These are phyloP conservation scores for Hemibagrus guttatus DNA, from an alignment of 2,797 vertebrate species.

Conservation along the genomic window DNA sequence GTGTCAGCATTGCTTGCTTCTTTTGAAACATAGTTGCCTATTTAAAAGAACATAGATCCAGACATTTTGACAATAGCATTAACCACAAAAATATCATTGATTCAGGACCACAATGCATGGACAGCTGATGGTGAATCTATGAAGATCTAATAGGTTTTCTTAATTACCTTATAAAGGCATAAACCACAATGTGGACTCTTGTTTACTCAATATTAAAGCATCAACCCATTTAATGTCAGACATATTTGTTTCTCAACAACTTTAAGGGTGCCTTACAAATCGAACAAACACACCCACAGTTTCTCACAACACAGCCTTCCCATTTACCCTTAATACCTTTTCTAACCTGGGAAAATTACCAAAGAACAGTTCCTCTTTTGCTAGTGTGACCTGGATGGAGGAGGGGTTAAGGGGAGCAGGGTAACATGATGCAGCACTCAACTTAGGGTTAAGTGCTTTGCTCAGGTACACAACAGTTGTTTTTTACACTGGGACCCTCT, in stretches of 20 bases:
- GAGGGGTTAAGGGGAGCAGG: slow-evolving; percentile 56
- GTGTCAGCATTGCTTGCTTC: background rate
- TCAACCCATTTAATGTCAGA: slow-evolving; percentile 25
- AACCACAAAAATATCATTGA: background rate
- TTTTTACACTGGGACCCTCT: slow-evolving; percentile 57
- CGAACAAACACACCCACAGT: slow-evolving; percentile 38
- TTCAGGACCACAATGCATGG: background rate
- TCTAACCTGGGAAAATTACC: slow-evolving; percentile 58
- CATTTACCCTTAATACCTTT: slow-evolving; percentile 46
- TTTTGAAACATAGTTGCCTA: background rate
- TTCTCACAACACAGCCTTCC: slow-evolving; percentile 48
- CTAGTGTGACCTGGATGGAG: slow-evolving; percentile 53
- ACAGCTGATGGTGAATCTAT: background rate
- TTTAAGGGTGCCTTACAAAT: slow-evolving; percentile 37
- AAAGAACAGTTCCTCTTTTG: slow-evolving; percentile 56
- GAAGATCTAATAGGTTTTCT: background rate
- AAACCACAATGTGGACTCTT: background rate
- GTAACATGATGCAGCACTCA: slow-evolving; percentile 63
- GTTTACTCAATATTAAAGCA: background rate
- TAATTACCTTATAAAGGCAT: background rate
- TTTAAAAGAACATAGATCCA: background rate
- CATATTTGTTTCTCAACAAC: slow-evolving; percentile 37
- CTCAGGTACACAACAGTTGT: slow-evolving; percentile 59
- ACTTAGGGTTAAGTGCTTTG: slow-evolving; percentile 62
- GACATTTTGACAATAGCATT: background rate